These are phyloP conservation scores for Lycodopsis pacificus DNA, from an alignment of 2,797 vertebrate genomes.

Conservation along the genomic window DNA sequence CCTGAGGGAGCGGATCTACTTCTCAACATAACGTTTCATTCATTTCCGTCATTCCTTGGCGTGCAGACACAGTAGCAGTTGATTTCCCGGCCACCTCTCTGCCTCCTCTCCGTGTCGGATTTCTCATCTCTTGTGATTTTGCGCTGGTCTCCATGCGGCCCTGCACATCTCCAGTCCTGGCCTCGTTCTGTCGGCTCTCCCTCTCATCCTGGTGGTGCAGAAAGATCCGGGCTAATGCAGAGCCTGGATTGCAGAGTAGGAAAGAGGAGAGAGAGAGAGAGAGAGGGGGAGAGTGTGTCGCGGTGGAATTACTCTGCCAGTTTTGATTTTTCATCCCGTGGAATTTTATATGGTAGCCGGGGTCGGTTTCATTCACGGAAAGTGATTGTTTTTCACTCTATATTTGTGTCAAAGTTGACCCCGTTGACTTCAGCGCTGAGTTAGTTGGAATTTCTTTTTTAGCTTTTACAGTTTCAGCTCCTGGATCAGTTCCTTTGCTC, in stretches of 20 bases:
- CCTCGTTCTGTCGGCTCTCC: constrained; percentile 72
- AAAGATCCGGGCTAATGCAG: constrained; percentile 67
- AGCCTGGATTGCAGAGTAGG: constrained; percentile 42
- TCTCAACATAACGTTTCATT: not conserved
- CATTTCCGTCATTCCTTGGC: not conserved
- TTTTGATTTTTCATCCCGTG: constrained; percentile 52
- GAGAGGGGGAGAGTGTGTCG: constrained; percentile 32
- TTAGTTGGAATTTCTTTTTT: constrained; percentile 3
- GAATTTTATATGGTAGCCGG: constrained; percentile 33
- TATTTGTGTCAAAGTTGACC: constrained; percentile 45
- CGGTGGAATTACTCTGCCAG: constrained; percentile 43
- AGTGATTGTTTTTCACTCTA: constrained; percentile 27
- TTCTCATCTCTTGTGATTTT: constrained; percentile 22
- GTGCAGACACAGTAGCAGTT: constrained; percentile 1
- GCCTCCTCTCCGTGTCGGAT: not conserved
- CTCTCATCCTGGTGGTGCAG: constrained; percentile 57
- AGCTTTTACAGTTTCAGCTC: constrained; percentile 22
- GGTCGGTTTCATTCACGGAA: constrained; percentile 34
- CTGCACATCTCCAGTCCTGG: constrained; percentile 41
- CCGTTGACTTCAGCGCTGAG: constrained; percentile 17
- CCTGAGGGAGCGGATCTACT: constrained; percentile 10
- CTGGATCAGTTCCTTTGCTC: constrained; percentile 39
- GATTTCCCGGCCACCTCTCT: not conserved
- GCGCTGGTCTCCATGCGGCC: constrained; percentile 3
- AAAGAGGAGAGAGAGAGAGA: constrained; percentile 28